Conservation (phyloP, 2,113 vertebrate genomes). For the Tetrao urogallus region DNA sequence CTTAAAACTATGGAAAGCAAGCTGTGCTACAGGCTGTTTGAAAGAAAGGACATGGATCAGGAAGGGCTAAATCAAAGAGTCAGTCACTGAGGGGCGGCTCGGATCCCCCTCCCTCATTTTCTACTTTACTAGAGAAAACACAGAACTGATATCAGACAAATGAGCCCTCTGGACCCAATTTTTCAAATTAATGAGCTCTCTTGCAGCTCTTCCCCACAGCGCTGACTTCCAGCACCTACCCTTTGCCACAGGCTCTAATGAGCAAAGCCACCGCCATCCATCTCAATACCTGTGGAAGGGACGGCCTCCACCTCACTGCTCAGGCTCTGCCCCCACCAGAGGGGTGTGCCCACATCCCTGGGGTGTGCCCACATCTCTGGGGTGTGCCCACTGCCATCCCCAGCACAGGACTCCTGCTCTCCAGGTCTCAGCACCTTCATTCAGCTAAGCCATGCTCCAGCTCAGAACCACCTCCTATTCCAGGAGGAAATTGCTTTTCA, state of each 20-base stretch:
- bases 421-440: background rate
- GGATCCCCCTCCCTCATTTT: constrained; percentile 10
- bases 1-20: background rate
- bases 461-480: background rate
- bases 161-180: constrained; percentile 43
- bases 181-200: constrained; percentile 54
- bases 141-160: constrained; percentile 23
- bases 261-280: constrained; percentile 1
- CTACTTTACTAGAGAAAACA: background rate
- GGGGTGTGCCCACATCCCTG: no score
- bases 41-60: background rate
- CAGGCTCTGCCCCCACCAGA: no score
- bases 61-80: background rate
- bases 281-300: background rate
- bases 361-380: no score
- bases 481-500: constrained; percentile 21
- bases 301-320: background rate
- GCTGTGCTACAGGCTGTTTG: background rate
- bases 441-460: background rate
- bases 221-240: background rate
- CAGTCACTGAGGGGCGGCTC: background rate
- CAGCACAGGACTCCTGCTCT: background rate
- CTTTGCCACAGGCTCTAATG: constrained; percentile 20
- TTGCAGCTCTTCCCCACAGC: background rate
- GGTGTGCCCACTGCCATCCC: background rate